Percentiles rank a stretch among this genome's conserved stretches.
Evolutionary conservation across 2,888 invertebrate genomes (phyloP).

Genomic region (Tinea pellionella): DNA sequence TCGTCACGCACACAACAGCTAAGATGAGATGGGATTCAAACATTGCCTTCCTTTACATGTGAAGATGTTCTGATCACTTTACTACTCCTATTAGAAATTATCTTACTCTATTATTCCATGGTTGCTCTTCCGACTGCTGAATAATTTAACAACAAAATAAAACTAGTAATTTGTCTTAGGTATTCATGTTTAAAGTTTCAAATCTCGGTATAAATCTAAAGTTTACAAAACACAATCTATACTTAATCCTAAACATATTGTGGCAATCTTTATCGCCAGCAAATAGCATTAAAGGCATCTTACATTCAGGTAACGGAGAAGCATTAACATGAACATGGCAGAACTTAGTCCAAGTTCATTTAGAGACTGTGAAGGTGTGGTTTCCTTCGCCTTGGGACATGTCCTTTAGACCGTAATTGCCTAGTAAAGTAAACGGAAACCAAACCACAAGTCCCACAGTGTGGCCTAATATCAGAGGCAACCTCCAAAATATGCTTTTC

Average conservation of each 20-base stretch:
- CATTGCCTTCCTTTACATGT: too few species aligned
- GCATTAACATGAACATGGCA: slow-evolving; percentile 56
- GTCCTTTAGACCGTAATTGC: slow-evolving; percentile 62
- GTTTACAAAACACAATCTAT: neutral
- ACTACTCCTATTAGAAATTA: too few species aligned
- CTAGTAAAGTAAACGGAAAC: slow-evolving; percentile 58
- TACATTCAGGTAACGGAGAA: slow-evolving; percentile 46
- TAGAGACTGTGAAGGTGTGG: slow-evolving; percentile 28
- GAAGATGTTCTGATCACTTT: too few species aligned
- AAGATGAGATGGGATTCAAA: too few species aligned
- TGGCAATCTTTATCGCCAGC: slow-evolving; percentile 42
- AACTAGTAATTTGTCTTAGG: too few species aligned
- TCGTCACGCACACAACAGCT: too few species aligned
- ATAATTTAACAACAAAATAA: too few species aligned
- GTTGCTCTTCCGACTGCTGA: too few species aligned
- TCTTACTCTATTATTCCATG: too few species aligned
- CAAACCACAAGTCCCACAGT: slow-evolving; percentile 50
- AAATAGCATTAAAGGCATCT: slow-evolving; percentile 33
- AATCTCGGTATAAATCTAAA: neutral
- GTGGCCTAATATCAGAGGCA: slow-evolving; percentile 34
- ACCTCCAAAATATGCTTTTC: slow-evolving; percentile 26
- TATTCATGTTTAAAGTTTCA: too few species aligned
- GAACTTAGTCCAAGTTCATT: slow-evolving; percentile 32
- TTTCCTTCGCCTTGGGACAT: slow-evolving; percentile 44
- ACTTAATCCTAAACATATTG: slow-evolving; percentile 17